Percentiles rank a stretch among this genome's conserved stretches.
phyloP scores from a whole-genome alignment of 2,888 invertebrate genomes.

The Lasioglossum lativentre region DNA sequence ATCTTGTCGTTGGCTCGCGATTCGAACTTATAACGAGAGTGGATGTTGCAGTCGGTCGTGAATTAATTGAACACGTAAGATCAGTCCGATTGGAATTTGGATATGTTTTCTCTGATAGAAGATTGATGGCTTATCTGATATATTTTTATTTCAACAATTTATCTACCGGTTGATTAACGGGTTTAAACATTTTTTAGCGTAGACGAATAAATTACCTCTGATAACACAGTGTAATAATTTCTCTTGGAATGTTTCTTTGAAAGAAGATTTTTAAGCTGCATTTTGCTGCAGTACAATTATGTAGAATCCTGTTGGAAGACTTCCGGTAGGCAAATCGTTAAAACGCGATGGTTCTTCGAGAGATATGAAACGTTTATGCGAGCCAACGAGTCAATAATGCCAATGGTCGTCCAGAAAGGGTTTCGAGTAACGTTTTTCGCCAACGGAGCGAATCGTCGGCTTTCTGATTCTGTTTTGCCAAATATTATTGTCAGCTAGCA shows the following conservation, averaged over 20 bases:
- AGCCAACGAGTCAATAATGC: slow-evolving; percentile 56
- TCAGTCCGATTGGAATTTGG: slow-evolving; percentile 4
- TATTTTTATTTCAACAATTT: neutral
- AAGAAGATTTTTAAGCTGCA: neutral
- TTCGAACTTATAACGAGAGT: neutral
- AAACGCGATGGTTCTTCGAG: neutral
- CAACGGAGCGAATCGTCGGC: slow-evolving; percentile 32
- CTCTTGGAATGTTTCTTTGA: neutral
- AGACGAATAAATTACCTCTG: neutral
- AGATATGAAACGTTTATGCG: neutral
- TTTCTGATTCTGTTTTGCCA: slow-evolving; percentile 54
- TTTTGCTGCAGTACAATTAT: neutral
- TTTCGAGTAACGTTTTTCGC: slow-evolving; percentile 27
- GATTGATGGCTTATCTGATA: neutral
- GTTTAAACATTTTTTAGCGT: neutral
- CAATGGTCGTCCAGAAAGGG: slow-evolving; percentile 23
- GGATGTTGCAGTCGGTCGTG: neutral
- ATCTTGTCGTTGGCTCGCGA: slow-evolving; percentile 43
- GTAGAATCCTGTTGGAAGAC: neutral
- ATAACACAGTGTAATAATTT: neutral
- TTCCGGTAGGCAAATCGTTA: neutral
- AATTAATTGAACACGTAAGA: neutral
- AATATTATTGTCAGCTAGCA: slow-evolving; percentile 79
- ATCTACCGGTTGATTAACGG: neutral
- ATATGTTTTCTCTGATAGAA: neutral